Evolutionary conservation across 2,797 vertebrate species (phyloP), one percentile per base, ranked within the genome.

Genomic region (Gadopsis bispinosus): DNA sequence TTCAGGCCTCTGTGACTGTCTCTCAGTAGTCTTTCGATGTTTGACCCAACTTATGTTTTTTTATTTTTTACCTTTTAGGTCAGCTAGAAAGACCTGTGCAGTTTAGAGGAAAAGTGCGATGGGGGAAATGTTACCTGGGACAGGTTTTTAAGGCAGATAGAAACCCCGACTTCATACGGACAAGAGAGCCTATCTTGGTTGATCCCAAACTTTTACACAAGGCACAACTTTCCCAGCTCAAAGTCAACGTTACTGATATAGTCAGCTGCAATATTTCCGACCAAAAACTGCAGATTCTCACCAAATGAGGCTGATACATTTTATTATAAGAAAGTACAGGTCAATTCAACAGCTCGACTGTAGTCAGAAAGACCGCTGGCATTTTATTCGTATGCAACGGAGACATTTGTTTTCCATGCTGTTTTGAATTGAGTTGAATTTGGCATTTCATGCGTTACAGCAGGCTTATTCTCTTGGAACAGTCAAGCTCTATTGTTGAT

Each of bases 401-500:
- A 48, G 41, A 22, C 51, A 31, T 69, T 61, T 85, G 76, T 70
- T 84, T 60, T 50, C 43, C 33, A 1, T 39, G 43, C 22, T 31
- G 54, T 78, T 61, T 60, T 54, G 47, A 48, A 31, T 80, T 77
- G 20, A 69, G 58, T 60, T 73, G 67, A 79, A 56, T 81, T 63
- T 43, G 48, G 53, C 3, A 17, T 47, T 73, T 67, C 66, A 11
- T 37, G 69, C 48, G 48, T 69, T 56, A 71, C 80, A 76, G 75
- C 26, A 41, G 55, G 39, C 67, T 60, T 12, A 47, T 80, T 85
- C 69, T 73, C 58, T 12, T 17, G 37, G 66, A 80, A 79, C 87
- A 82, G 70, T 67, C 16, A 4, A 17, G 72, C 47, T 73, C 75
- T 74, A 41, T 79, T 81, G 69, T 87, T 58, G n/a, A 79, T 26